Percentiles rank a stretch among this genome's conserved stretches.
phyloP scores from a whole-genome alignment of 2,113 vertebrate species.

The Narcine bancroftii region DNA sequence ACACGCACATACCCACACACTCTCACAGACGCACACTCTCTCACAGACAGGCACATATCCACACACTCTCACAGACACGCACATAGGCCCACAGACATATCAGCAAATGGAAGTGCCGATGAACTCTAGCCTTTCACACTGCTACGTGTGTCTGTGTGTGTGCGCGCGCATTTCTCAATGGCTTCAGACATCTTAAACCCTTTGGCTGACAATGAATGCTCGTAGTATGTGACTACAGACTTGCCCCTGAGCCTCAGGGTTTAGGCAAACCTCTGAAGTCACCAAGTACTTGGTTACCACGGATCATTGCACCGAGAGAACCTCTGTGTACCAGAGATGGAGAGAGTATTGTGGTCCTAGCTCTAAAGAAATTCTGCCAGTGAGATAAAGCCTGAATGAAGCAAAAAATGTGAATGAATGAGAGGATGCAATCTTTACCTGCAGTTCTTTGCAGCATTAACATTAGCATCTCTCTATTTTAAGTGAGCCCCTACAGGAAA shows the following conservation, averaged over 20 bases:
- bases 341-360: not conserved
- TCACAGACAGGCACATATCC: too few species aligned
- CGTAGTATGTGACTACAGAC: not conserved
- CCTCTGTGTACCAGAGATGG: not conserved
- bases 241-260: not conserved
- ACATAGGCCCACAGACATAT: not conserved
- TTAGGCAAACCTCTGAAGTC: too few species aligned
- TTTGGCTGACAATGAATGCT: too few species aligned
- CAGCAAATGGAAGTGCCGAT: not conserved
- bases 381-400: not conserved
- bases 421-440: not conserved
- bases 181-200: not conserved
- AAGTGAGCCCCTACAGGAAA: not conserved
- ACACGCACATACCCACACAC: too few species aligned
- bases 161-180: not conserved
- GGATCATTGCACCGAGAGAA: too few species aligned
- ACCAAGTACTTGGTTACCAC: not conserved
- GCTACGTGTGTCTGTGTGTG: not conserved
- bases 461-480: not conserved
- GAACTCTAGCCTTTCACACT: not conserved
- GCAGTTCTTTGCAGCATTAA: not conserved
- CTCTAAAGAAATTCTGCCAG: not conserved
- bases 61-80: too few species aligned
- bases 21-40: too few species aligned
- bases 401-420: not conserved